phyloP scores from a whole-genome alignment of 1,140 invertebrate genomes.

The Galleria mellonella region DNA sequence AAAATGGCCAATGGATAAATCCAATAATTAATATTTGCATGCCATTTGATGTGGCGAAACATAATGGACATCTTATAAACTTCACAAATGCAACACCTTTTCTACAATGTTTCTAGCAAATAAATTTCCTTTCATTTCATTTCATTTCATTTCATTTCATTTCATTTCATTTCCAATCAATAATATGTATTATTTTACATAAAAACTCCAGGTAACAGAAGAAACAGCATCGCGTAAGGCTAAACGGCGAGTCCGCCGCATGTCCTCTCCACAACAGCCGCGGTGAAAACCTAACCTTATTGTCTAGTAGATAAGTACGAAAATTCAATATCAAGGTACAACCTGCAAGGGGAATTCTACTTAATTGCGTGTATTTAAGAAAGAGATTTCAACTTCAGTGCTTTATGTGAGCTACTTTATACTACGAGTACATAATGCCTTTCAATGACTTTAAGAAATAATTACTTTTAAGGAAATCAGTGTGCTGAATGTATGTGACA shows the following conservation, averaged over 20 bases:
- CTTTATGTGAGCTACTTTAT: background rate
- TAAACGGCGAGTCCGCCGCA: slow-evolving; percentile 15
- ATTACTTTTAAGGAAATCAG: background rate
- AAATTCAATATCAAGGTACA: background rate
- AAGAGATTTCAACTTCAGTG: too few species aligned
- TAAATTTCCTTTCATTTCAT: background rate
- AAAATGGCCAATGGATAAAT: too few species aligned
- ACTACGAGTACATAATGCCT: background rate
- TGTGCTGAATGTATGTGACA: background rate
- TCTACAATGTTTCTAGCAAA: too few species aligned
- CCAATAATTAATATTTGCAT: too few species aligned
- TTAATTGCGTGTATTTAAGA: background rate
- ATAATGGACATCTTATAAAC: too few species aligned
- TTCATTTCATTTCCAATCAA: too few species aligned
- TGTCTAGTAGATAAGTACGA: background rate
- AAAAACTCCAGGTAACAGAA: slow-evolving; percentile 19
- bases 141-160: too few species aligned
- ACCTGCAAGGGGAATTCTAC: background rate
- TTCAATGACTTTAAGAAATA: background rate
- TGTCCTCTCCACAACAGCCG: slow-evolving; percentile 12
- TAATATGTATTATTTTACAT: background rate
- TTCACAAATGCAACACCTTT: too few species aligned
- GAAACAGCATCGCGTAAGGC: slow-evolving; percentile 16
- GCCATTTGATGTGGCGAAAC: too few species aligned
- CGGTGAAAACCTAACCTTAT: slow-evolving; percentile 14